A percentile compares a stretch with the other conserved stretches of the same genome.
phyloP scores from a whole-genome alignment of 2,797 vertebrate genomes.

The Ctenochaetus hawaiiensis region DNA sequence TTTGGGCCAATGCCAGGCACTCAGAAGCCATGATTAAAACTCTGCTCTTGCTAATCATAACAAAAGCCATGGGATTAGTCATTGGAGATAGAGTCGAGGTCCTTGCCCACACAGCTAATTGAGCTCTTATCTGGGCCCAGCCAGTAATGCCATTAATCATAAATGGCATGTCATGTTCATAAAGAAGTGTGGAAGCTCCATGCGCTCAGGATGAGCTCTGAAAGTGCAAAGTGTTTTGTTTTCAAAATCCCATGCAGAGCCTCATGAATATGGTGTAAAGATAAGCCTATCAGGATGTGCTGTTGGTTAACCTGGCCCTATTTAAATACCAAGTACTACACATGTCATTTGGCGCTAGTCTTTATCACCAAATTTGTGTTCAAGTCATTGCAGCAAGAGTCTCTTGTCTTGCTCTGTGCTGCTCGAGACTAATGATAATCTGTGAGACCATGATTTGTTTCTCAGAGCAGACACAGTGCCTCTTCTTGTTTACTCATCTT shows the following conservation, averaged over 20 bases:
- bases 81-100: conserved; percentile 78
- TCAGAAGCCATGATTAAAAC: conserved; percentile 72
- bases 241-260: conserved; percentile 21
- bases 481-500: conserved; percentile 62
- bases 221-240: conserved; percentile 46
- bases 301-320: conserved; percentile 18
- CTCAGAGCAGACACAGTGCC: conserved; percentile 45
- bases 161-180: conserved; percentile 64
- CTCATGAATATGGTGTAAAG: conserved; percentile 6
- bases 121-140: conserved; percentile 77
- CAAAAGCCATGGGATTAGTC: conserved; percentile 78
- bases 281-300: conserved; percentile 22
- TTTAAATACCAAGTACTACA: too few species aligned
- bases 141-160: conserved; percentile 74
- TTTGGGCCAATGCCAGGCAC: conserved; percentile 50
- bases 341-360: conserved; percentile 27
- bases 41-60: conserved; percentile 75
- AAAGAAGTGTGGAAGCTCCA: conserved; percentile 40
- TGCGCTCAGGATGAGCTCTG: conserved; percentile 38
- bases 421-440: conserved; percentile 62
- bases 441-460: conserved; percentile 57
- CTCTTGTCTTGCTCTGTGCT: conserved; percentile 34
- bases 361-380: conserved; percentile 36
- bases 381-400: conserved; percentile 34
- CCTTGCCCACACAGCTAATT: conserved; percentile 79